Evolutionary conservation across 2,888 invertebrate species (phyloP).

Genomic region (Venustoraphidia nigricollis): DNA sequence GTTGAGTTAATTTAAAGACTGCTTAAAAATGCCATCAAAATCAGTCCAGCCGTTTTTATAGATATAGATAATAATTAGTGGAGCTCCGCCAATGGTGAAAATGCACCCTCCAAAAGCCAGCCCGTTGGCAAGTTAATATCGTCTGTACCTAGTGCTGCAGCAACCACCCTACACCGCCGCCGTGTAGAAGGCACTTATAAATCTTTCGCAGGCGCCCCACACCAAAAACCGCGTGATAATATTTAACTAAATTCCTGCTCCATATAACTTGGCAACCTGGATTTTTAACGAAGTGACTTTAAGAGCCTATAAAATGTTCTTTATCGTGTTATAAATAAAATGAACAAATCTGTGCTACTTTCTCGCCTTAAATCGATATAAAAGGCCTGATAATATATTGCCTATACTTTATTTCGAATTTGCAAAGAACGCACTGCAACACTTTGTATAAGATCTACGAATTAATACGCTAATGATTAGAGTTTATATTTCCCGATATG

Average conservation of each 20-base stretch:
- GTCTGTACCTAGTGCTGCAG: constrained; percentile 15
- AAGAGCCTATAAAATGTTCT: constrained; percentile 6
- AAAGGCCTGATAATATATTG: no score
- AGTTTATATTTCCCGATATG: no score
- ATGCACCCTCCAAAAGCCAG: constrained; percentile 15
- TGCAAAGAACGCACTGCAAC: no score
- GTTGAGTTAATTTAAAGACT: no score
- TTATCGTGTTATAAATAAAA: constrained; percentile 5
- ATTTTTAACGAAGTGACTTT: constrained; percentile 11
- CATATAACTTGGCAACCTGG: constrained; percentile 24
- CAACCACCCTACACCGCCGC: constrained; percentile 10
- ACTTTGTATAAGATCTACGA: no score
- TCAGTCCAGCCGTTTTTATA: no score
- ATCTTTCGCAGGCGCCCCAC: constrained; percentile 28
- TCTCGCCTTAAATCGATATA: no score
- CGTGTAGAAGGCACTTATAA: constrained; percentile 19
- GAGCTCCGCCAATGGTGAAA: no score
- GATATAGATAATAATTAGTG: no score
- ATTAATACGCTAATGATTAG: no score
- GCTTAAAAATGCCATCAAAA: no score
- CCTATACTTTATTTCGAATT: no score
- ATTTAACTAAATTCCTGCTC: constrained; percentile 31
- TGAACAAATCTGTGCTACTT: constrained; percentile 1
- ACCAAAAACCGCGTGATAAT: constrained; percentile 23
- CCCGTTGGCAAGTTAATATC: constrained; percentile 24